Percentiles rank a stretch among this genome's conserved stretches.
Evolutionary conservation across 2,113 vertebrate species (phyloP).

Genomic region (Pluvialis apricaria): DNA sequence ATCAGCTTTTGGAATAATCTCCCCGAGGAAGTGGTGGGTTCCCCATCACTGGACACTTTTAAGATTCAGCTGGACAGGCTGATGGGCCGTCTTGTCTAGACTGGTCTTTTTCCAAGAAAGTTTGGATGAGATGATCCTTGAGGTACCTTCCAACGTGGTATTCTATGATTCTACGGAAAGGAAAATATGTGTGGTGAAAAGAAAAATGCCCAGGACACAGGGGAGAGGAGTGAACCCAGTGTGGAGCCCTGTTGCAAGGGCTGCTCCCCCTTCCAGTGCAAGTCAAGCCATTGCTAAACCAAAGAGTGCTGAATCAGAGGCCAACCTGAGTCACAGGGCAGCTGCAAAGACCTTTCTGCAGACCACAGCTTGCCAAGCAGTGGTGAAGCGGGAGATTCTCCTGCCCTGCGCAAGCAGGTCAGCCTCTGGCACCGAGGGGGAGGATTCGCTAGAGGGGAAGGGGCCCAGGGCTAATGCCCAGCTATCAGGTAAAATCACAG

Average conservation of each 20-base stretch:
- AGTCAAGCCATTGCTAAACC: not conserved
- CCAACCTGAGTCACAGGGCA: not conserved
- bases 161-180: not conserved
- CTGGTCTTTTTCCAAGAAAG: not conserved
- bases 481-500: not conserved
- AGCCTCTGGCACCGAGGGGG: accelerated
- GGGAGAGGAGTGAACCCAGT: not conserved
- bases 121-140: not conserved
- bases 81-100: not conserved
- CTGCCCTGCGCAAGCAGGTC: accelerated
- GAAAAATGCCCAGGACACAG: not conserved
- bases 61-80: not conserved
- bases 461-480: not conserved
- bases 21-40: not conserved
- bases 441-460: not conserved
- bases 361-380: not conserved
- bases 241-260: not conserved
- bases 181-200: not conserved
- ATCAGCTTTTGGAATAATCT: not conserved
- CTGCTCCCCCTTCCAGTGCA: not conserved
- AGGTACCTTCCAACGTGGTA: not conserved
- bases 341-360: not conserved
- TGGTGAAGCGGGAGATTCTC: not conserved
- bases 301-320: not conserved
- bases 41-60: not conserved